A percentile compares a stretch with the other conserved stretches of the same genome.
Evolutionary conservation across 1,140 invertebrate genomes (phyloP).

Genomic region (Anastrepha obliqua): DNA sequence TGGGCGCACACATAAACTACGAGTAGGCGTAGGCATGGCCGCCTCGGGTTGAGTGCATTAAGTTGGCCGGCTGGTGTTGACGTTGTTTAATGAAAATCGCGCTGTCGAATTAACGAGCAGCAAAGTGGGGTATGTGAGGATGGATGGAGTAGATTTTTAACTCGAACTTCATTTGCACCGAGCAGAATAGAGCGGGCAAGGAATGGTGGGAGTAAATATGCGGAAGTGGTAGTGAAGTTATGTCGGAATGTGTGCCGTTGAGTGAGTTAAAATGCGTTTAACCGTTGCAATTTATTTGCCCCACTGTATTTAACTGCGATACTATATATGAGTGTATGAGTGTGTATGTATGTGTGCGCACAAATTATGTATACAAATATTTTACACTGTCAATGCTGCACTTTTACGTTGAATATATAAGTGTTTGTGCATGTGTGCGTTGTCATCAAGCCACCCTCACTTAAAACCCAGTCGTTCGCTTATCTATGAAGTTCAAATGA

Average conservation of each 20-base stretch:
- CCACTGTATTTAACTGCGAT: conserved; percentile 19
- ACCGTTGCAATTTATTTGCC: conserved; percentile 42
- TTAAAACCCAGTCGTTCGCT: background rate
- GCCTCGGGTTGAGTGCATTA: background rate
- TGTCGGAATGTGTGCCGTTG: conserved; percentile 9
- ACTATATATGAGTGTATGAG: conserved; percentile 2
- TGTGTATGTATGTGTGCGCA: background rate
- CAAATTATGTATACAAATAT: conserved; percentile 20
- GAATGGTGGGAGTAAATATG: background rate
- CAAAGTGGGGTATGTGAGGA: background rate
- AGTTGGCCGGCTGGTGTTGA: conserved; percentile 36
- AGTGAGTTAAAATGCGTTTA: conserved; percentile 47
- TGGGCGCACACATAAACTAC: background rate
- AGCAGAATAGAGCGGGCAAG: background rate
- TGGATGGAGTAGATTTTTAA: background rate
- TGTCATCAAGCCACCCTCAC: background rate
- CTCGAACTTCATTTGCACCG: background rate
- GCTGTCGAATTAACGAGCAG: background rate
- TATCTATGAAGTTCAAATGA: conserved; percentile 21
- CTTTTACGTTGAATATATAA: background rate
- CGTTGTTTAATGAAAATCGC: conserved; percentile 44
- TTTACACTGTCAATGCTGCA: background rate
- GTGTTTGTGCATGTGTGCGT: background rate
- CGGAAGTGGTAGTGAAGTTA: background rate
- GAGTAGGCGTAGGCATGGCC: background rate